Evolutionary conservation across 1,140 invertebrate genomes (phyloP).

Genomic region (Triops cancriformis): DNA sequence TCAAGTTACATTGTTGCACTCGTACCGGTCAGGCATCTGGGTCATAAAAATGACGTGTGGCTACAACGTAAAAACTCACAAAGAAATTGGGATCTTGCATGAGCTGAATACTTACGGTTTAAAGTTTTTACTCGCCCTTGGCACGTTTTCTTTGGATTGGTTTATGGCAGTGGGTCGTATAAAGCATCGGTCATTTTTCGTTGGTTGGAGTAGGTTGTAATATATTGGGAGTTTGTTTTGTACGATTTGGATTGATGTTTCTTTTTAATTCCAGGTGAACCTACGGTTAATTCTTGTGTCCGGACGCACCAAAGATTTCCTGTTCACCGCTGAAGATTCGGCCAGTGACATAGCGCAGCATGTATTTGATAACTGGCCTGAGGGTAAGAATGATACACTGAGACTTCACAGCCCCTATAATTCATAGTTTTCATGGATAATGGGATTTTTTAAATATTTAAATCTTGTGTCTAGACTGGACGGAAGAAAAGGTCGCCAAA

Average conservation of each 20-base stretch:
- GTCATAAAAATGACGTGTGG: no score
- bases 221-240: no score
- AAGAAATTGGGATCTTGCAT: no score
- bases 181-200: no score
- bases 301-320: constrained; percentile 97
- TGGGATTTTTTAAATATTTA: not conserved
- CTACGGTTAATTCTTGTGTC: constrained; percentile 93
- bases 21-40: no score
- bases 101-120: no score
- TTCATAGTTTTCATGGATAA: constrained; percentile 16
- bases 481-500: constrained; percentile 85
- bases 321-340: constrained; percentile 91
- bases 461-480: constrained; percentile 69
- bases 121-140: not conserved
- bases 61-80: no score
- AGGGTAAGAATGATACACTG: constrained; percentile 52
- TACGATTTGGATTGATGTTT: no score
- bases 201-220: no score
- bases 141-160: not conserved
- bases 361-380: constrained; percentile 98
- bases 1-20: no score
- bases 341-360: constrained; percentile 96
- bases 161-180: not conserved
- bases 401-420: not conserved
- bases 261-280: constrained; percentile 72